Base-by-base conservation (phyloP, 2,113 vertebrate species). In the Desmodus rotundus region DNA sequence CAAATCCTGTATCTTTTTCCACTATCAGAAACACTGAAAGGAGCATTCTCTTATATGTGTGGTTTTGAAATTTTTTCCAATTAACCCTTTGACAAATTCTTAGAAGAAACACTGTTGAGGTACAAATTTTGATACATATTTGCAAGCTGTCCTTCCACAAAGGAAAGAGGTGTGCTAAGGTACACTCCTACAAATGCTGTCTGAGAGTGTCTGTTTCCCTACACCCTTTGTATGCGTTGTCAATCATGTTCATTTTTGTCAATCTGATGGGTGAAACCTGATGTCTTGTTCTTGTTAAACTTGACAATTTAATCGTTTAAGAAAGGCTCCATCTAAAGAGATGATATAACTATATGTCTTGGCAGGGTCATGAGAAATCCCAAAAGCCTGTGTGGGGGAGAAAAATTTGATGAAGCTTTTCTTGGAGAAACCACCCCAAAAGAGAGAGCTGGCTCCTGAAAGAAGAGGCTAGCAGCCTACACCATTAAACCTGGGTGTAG, bases 251-350 rank as follows among this genome's bases (percentile, higher is more conserved):
- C n/a, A 1, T 65, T 86, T 95, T 97, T 77, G 77, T 67, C 58
- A 86, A 47, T 65, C 74, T 95, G 77, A 94, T 83, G 47, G 56
- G 58, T 63, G 91, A 96, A 93, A 88, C 7, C 45, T 93, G 83
- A 88, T 95, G n/a, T 94, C 38, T 86, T 24, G 4, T 61, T 92
- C 93, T 96, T 97, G 68, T 93, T 96, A 92, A 95, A 92, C 52
- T 63, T 96, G 97, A 97, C 77, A 93, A 83, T 95, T 82, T 96
- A 97, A 94, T 95, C 72, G 50, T 73, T 61, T n/a, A 88, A 96
- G 68, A 93, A 97, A 95, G 67, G 16, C 38, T 89, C 54, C 19
- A 36, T 95, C 67, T 70, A 77, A 86, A 45, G 54, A 86, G 38
- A 94, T 73, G 58, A 82, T 47, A 45, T 63, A 83, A 76, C 50